Percentiles rank a stretch among this genome's conserved stretches.
These are phyloP conservation scores for Coenonympha arcania DNA, from an alignment of 2,888 invertebrate species.

Conservation along the genomic window DNA sequence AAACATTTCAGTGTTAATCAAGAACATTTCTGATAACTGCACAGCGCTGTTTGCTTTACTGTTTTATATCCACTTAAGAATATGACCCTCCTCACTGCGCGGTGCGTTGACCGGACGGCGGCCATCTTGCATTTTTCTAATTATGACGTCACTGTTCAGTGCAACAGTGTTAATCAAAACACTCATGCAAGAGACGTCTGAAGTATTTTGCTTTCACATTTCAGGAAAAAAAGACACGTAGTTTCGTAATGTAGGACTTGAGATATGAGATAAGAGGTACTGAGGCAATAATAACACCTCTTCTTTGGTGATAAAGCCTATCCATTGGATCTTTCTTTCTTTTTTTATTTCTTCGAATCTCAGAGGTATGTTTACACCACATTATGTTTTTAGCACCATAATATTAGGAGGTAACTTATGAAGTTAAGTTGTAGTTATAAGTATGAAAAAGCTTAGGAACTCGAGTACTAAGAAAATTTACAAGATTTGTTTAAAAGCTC, in stretches of 20 bases:
- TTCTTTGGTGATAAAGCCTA: not conserved
- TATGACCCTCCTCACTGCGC: slow-evolving; percentile 27
- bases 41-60: slow-evolving; percentile 12
- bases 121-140: slow-evolving; percentile 51
- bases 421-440: no score
- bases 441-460: no score
- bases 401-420: no score
- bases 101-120: slow-evolving; percentile 33
- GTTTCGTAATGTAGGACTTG: no score
- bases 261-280: no score
- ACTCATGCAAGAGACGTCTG: not conserved
- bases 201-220: slow-evolving; percentile 1
- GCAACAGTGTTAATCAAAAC: slow-evolving; percentile 8
- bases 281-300: no score
- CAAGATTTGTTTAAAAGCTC: no score
- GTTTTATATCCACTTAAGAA: slow-evolving; percentile 30
- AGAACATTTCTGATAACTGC: slow-evolving; percentile 12
- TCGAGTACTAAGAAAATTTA: no score
- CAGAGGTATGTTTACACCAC: no score
- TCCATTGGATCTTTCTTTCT: no score
- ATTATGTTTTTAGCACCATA: no score
- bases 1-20: slow-evolving; percentile 7
- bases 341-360: no score
- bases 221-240: not conserved
- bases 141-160: slow-evolving; percentile 20